Evolutionary conservation across 2,113 vertebrate species (phyloP), one percentile per base, ranked within the genome.

Genomic region (Myotis brandtii): DNA sequence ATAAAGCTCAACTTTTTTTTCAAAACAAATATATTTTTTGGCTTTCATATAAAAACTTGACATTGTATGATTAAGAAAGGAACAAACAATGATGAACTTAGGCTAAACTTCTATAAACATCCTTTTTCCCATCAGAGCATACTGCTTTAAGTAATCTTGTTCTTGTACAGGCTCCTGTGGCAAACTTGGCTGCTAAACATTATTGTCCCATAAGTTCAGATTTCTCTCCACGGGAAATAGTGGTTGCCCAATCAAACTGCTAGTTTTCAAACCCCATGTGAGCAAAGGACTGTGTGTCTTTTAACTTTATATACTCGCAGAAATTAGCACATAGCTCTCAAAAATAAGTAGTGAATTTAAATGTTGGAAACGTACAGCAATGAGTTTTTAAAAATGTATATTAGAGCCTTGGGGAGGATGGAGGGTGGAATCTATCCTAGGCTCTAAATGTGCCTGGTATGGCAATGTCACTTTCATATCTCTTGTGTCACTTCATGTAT

Each of bases 1-100:
- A 64, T 72, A 73, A 92, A 96, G 62, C 66, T 56, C 43, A 50
- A 62, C 32, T 64, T 69, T 69, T 67, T 67, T 76, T 89, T 54
- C 52, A 52, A 85, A 79, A 83, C 56, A 90, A 77, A 46, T 30
- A 37, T 25, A 84, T 79, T 89, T 94, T 89, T 62, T 66, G 30
- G 20, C 40, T 87, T 92, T 79, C 9, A 0, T 91, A 48, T 84
- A 79, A 88, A 96, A 90, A 83, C 25, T 72, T 79, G 76, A 79
- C 20, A 32, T 52, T 48, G 30, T 93, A 23, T 79, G 62, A 59
- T 81, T 85, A 59, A 81, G 66, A 91, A 93, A 86, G 69, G 25
- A 89, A 52, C 14, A 86, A 86, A 67, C 46, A 46, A 17, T 69
- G n/a, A 70, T 54, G 27, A 72, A 91, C n/a, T 56, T 50, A n/a